phyloP scores from a whole-genome alignment of 2,888 invertebrate species.

The Therioaphis trifolii region DNA sequence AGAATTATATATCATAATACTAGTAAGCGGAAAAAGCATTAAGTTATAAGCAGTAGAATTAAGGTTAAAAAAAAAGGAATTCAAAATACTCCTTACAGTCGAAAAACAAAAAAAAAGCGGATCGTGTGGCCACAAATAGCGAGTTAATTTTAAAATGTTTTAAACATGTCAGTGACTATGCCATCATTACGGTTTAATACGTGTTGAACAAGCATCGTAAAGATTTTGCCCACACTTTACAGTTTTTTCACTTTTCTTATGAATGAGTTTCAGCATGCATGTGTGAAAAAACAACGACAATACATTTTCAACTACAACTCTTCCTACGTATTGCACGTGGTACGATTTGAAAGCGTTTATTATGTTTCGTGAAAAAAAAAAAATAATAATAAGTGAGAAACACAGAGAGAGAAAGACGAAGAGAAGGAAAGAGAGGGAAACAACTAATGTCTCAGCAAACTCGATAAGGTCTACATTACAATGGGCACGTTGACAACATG shows the following conservation, averaged over 20 bases:
- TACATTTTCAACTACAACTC: slow-evolving; percentile 26
- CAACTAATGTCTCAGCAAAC: slow-evolving; percentile 50
- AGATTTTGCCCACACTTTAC: slow-evolving; percentile 7
- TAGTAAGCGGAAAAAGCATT: too few relatives aligned
- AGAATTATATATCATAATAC: too few relatives aligned
- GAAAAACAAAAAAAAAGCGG: too few relatives aligned
- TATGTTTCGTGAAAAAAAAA: slow-evolving; percentile 33
- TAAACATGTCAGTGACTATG: too few relatives aligned
- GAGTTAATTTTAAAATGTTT: too few relatives aligned
- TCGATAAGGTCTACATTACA: slow-evolving; percentile 45
- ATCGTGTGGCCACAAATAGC: too few relatives aligned
- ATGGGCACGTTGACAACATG: slow-evolving; percentile 57
- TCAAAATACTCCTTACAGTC: too few relatives aligned
- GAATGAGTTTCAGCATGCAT: slow-evolving; percentile 25
- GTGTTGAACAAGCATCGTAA: background rate
- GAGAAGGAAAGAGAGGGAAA: slow-evolving; percentile 61
- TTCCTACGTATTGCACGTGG: slow-evolving; percentile 56
- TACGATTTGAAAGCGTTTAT: slow-evolving; percentile 63
- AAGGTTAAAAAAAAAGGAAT: too few relatives aligned
- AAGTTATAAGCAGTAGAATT: too few relatives aligned
- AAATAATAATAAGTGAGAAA: background rate
- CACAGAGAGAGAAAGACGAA: slow-evolving; percentile 39
- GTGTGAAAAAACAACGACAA: slow-evolving; percentile 42
- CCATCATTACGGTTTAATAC: background rate
- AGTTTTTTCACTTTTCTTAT: slow-evolving; percentile 18